Conservation (phyloP, 1,140 invertebrate genomes). For the Bombyx mandarina region DNA sequence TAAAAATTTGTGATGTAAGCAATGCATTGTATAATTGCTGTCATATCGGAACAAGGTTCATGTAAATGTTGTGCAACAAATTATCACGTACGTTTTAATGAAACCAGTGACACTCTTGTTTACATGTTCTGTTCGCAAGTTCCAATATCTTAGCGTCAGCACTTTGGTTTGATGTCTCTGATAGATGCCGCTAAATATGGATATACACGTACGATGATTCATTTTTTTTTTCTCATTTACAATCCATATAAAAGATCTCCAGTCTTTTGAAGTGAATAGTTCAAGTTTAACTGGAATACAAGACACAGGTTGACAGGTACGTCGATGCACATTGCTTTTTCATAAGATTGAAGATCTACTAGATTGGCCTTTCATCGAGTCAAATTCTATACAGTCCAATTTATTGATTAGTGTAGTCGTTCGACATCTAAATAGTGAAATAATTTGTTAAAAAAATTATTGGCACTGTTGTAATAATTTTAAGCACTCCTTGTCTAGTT, state of each 20-base stretch:
- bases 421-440: too few species aligned
- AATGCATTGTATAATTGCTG: neutral
- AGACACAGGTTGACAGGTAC: too few species aligned
- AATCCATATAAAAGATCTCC: slow-evolving; percentile 9
- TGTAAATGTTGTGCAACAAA: slow-evolving; percentile 4
- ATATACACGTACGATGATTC: slow-evolving; percentile 9
- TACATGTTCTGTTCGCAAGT: slow-evolving; percentile 16
- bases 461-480: too few species aligned
- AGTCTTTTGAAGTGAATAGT: slow-evolving; percentile 12
- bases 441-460: too few species aligned
- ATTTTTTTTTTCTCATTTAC: slow-evolving; percentile 6
- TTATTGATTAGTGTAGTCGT: too few species aligned
- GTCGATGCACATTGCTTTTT: too few species aligned
- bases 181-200: slow-evolving; percentile 1
- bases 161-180: slow-evolving; percentile 6
- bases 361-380: too few species aligned
- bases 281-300: slow-evolving; percentile 2
- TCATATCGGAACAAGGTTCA: neutral
- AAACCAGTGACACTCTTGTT: slow-evolving; percentile 5
- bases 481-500: too few species aligned
- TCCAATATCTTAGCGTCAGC: slow-evolving; percentile 8
- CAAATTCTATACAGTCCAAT: too few species aligned
- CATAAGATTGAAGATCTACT: too few species aligned
- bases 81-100: slow-evolving; percentile 14
- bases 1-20: neutral